phyloP scores from a whole-genome alignment of 2,113 vertebrate species.

The Grus americana region DNA sequence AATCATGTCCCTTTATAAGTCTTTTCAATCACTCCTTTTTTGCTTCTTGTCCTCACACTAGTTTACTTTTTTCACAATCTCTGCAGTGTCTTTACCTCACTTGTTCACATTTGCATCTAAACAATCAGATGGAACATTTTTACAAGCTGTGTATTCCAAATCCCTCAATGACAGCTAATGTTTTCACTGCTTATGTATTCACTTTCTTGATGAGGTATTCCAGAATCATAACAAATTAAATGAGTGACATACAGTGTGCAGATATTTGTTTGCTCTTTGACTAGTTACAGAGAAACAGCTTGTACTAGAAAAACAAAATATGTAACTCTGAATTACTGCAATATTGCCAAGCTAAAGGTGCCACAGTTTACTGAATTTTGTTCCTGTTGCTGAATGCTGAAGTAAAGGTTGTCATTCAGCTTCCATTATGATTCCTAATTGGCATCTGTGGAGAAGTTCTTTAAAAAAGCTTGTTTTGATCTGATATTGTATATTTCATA shows the following conservation, averaged over 20 bases:
- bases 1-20: neutral
- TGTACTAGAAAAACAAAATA: constrained; percentile 16
- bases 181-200: constrained; percentile 38
- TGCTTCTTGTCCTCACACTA: neutral
- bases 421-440: neutral
- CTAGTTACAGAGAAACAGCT: constrained; percentile 23
- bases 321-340: neutral
- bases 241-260: neutral
- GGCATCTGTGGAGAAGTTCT: neutral
- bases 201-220: constrained; percentile 46
- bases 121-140: neutral
- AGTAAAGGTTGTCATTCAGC: neutral
- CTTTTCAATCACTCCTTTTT: neutral
- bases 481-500: neutral
- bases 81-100: neutral
- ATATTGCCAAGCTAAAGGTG: neutral
- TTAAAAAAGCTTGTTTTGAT: neutral
- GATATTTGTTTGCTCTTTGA: constrained; percentile 48
- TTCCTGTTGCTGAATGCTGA: neutral
- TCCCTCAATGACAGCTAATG: neutral
- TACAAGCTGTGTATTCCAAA: neutral
- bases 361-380: neutral
- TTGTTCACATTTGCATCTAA: neutral
- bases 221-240: constrained; percentile 33
- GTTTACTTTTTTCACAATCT: neutral